A percentile compares a stretch with the other conserved stretches of the same genome.
Conservation (phyloP, 2,113 vertebrate genomes). For the Prionailurus viverrinus region DNA sequence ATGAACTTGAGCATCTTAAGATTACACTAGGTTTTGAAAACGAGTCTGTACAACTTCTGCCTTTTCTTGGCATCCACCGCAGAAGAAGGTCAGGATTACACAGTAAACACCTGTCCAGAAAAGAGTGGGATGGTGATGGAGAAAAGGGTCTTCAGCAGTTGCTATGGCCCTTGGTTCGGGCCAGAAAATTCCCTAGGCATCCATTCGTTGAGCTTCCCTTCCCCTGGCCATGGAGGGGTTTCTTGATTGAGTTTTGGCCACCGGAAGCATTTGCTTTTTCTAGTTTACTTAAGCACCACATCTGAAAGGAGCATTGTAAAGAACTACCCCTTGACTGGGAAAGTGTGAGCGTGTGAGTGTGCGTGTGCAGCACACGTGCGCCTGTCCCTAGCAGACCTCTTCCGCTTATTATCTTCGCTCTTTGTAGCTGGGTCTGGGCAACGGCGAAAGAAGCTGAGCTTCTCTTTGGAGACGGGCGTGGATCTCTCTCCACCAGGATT, state of each 20-base stretch:
- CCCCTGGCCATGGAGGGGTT: background rate
- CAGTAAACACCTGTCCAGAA: background rate
- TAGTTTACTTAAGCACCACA: background rate
- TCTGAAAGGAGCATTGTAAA: background rate
- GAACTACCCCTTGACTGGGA: background rate
- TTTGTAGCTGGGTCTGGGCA: background rate
- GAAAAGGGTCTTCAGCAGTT: background rate
- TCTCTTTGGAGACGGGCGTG: background rate
- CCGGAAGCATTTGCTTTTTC: background rate
- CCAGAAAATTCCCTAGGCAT: background rate
- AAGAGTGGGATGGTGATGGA: too few species aligned
- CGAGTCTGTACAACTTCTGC: background rate
- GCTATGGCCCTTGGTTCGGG: background rate
- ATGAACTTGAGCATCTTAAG: background rate
- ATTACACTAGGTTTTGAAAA: background rate
- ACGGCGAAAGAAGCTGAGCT: background rate
- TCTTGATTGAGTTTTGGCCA: background rate
- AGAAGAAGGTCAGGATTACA: background rate
- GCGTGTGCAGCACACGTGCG: rapidly evolving
- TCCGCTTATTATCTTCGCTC: rapidly evolving
- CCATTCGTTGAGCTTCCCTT: background rate
- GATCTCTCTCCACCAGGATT: background rate
- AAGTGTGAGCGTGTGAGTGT: background rate
- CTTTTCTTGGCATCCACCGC: background rate
- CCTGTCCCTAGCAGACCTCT: background rate